Base-by-base conservation (phyloP, 2,888 invertebrate genomes). In the Leuctra nigra region DNA sequence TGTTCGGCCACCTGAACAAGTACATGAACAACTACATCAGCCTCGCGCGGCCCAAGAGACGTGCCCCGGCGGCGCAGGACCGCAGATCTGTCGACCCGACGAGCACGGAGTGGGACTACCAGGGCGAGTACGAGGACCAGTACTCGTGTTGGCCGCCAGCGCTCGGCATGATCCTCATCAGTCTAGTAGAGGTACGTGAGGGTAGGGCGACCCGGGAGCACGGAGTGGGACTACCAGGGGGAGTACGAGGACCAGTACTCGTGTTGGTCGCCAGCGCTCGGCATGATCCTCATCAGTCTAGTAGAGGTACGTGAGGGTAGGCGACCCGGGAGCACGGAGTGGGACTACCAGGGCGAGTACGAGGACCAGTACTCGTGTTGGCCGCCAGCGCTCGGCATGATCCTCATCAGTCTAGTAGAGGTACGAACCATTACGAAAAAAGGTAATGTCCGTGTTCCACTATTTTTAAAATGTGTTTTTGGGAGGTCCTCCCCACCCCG, bases 71-170 rank as follows among this genome's bases (percentile, higher is more conserved):
- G 16, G 44, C n/a, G 13, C 20, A 29, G 7, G 57, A 58, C 60
- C 44, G 48, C 16, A n/a, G n/a, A n/a, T n/a, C n/a, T n/a, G n/a
- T n/a, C n/a, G n/a, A n/a, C n/a, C n/a, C n/a, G n/a, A n/a, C n/a
- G n/a, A n/a, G n/a, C n/a, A n/a, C n/a, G n/a, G n/a, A n/a, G n/a
- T n/a, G n/a, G n/a, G n/a, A n/a, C n/a, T n/a, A n/a, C n/a, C n/a
- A n/a, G n/a, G 87, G 86, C 2, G 83, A 84, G 6, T 95, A 95
- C 72, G 87, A 93, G 67, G 87, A 91, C 65, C 87, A 94, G 69
- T 98, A 97, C 76, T 86, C 83, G 60, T 95, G 98, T 68, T 86
- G 84, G 70, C 98, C 97, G 13, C 97, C 97, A 0, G 86, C 91
- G 0, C 68, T 98, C 54, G 91, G 93, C 68, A 94, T 98, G 89